A percentile compares a stretch with the other conserved stretches of the same genome.
These are phyloP conservation scores for Leptobrachium leishanense DNA, from an alignment of 2,113 vertebrate genomes.

Conservation along the genomic window DNA sequence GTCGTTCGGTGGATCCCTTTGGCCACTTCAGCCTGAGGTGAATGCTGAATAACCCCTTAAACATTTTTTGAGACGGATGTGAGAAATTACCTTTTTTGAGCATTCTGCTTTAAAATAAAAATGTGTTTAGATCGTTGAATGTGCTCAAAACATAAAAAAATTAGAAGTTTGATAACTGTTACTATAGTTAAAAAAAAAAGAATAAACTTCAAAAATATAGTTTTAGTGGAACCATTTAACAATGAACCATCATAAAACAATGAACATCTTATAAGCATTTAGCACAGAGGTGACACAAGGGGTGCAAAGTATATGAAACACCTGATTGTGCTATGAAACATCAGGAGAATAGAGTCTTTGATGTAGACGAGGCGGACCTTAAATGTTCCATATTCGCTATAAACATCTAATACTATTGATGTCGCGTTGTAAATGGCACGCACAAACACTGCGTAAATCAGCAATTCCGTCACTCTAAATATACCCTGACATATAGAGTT, in stretches of 20 bases:
- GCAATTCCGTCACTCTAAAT: background rate
- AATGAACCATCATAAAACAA: background rate
- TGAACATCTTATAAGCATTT: background rate
- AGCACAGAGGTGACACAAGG: background rate
- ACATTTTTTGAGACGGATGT: no score
- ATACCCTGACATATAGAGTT: background rate
- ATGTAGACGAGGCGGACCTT: background rate
- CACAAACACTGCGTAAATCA: background rate
- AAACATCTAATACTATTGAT: background rate
- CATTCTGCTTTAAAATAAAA: no score
- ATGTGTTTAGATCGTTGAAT: no score
- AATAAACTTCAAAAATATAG: background rate
- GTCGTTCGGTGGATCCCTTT: no score
- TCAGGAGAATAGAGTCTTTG: background rate
- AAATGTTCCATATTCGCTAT: background rate
- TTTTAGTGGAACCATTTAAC: background rate
- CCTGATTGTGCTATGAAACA: background rate
- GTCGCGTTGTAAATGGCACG: background rate
- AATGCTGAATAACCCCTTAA: no score
- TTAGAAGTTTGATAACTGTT: no score
- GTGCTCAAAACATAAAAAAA: no score
- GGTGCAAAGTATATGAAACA: conserved; percentile 1
- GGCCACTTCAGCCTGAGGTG: no score
- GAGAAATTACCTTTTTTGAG: no score
- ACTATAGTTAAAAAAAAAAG: no score